Percentiles rank a stretch among this genome's conserved stretches.
Evolutionary conservation across 2,888 invertebrate genomes (phyloP).

Genomic region (Suillia variegata): DNA sequence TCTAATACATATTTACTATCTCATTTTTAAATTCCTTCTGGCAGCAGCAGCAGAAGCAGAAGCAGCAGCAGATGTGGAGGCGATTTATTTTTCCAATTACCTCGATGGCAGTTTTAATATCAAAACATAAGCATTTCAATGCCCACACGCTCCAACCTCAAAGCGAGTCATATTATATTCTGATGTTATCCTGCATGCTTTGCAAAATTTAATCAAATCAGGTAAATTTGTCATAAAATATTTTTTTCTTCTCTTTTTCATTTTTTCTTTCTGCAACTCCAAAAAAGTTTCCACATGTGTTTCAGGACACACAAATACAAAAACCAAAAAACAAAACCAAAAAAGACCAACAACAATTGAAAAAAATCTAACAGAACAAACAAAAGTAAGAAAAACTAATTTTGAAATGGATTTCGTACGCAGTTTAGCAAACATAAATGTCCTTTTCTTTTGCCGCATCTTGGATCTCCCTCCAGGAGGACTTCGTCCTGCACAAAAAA

Average conservation of each 20-base stretch:
- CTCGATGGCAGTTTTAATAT: constrained; percentile 34
- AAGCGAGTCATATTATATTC: too few relatives aligned
- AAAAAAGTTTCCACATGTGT: too few relatives aligned
- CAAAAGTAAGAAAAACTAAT: constrained; percentile 40
- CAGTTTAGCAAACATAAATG: constrained; percentile 51
- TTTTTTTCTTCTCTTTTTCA: constrained; percentile 23
- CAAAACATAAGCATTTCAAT: constrained; percentile 2
- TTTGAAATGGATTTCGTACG: constrained; percentile 53
- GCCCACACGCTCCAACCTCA: not conserved
- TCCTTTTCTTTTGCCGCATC: too few relatives aligned
- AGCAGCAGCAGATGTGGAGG: too few relatives aligned
- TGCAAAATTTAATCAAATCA: constrained; percentile 56
- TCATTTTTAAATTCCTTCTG: not conserved
- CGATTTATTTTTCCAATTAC: constrained; percentile 33
- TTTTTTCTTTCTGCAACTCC: constrained; percentile 8
- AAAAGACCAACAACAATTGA: too few relatives aligned
- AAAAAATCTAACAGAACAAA: constrained; percentile 11
- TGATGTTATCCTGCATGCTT: constrained; percentile 1
- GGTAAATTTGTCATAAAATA: constrained; percentile 59
- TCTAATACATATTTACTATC: too few relatives aligned
- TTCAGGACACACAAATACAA: too few relatives aligned
- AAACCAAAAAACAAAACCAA: too few relatives aligned
- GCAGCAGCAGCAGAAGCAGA: too few relatives aligned
- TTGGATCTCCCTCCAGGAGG: too few relatives aligned
- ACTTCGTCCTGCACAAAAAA: not conserved